Evolutionary conservation across 2,888 invertebrate genomes (phyloP), one percentile per base, ranked within the genome.

Genomic region (Drosophila borealis): DNA sequence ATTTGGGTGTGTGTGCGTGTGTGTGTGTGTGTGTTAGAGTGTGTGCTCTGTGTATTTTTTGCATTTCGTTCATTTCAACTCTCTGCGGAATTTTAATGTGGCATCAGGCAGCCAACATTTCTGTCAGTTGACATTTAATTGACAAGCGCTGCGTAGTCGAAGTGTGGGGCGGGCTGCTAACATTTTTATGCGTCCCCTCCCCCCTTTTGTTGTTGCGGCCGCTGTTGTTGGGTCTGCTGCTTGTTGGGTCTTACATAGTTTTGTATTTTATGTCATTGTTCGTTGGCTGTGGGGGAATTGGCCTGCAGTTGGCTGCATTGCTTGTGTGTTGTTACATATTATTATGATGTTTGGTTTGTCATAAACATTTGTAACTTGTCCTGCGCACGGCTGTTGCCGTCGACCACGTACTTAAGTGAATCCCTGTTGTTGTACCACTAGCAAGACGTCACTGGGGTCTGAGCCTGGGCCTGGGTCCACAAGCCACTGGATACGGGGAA

Each of bases 321-420:
- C 70, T 78, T 78, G 72, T 77, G 53, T 75, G 63, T 46, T 63
- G 56, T 53, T 62, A 69, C 78, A 78, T 71, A 81, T 84, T 86
- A 83, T 86, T 86, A 86, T 83, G 83, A 74, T 84, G 85, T 81
- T 86, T 84, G 79, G 82, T 82, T 88, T 88, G 85, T 85, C 85
- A 85, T 85, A 88, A 86, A 86, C 88, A 86, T 88, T 86, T 88
- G 88, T 88, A 75, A 70, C 82, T 77, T 80, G 84, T 80, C 70
- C 78, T 64, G 60, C 42, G 17, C 53, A 42, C 48, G 17, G 36
- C 19, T 25, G 4, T 17, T 39, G 50, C 45, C 41, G 36, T 29
- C 73, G 34, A 67, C 78, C 76, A 68, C 67, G 68, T 63, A 53
- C 75, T 55, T 41, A 63, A 44, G 62, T 67, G 61, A 49, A 25